Evolutionary conservation across 2,797 vertebrate genomes (phyloP).

Genomic region (Sebastes hubbsi): DNA sequence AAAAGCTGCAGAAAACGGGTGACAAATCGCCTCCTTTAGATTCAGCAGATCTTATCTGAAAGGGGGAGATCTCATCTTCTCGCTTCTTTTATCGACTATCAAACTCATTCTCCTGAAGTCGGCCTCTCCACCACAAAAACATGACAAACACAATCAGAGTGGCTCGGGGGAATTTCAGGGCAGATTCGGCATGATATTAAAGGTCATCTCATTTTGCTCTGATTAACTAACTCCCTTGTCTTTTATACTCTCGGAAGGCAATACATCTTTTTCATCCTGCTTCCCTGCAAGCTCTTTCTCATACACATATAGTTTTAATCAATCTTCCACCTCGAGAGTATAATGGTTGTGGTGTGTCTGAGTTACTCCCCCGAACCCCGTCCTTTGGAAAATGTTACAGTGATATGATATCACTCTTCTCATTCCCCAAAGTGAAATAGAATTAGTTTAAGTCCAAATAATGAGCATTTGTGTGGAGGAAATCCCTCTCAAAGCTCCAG

Average conservation of each 20-base stretch:
- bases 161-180: constrained; percentile 8
- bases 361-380: not conserved
- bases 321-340: not conserved
- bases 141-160: constrained; percentile 55
- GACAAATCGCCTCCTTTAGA: constrained; percentile 38
- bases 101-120: constrained; percentile 29
- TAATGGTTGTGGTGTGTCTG: constrained; percentile 13
- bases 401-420: constrained; percentile 1
- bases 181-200: constrained; percentile 47
- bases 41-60: constrained; percentile 39
- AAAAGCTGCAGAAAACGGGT: constrained; percentile 21
- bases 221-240: constrained; percentile 44
- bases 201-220: constrained; percentile 64
- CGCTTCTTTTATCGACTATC: constrained; percentile 47
- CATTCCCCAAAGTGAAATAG: constrained; percentile 3
- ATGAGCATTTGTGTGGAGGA: not conserved
- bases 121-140: constrained; percentile 24
- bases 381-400: not conserved
- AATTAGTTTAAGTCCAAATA: constrained; percentile 43
- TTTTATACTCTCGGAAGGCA: constrained; percentile 9
- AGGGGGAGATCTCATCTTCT: constrained; percentile 46
- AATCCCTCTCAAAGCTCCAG: constrained; percentile 23
- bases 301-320: constrained; percentile 23
- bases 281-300: not conserved
- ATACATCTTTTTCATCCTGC: constrained; percentile 29